A percentile compares a stretch with the other conserved stretches of the same genome.
Conservation (phyloP, 2,888 invertebrate genomes). For the Julus scandinavius region DNA sequence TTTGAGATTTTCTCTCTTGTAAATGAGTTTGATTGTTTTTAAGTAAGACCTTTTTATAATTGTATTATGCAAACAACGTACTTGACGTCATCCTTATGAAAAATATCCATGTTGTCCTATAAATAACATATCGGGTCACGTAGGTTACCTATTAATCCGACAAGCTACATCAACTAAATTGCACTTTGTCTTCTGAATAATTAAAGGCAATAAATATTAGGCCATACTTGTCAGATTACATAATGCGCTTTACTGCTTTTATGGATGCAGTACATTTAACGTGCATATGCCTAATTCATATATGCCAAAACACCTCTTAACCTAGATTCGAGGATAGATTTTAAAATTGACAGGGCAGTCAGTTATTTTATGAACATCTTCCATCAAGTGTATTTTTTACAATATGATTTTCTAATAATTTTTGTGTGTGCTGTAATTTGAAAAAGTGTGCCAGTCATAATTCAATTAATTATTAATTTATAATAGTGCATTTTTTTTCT, state of each 20-base stretch:
- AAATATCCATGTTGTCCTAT: neutral
- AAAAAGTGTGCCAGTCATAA: neutral
- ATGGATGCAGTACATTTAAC: constrained; percentile 1
- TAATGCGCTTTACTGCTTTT: constrained; percentile 1
- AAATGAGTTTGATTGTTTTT: neutral
- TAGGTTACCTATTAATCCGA: constrained; percentile 13
- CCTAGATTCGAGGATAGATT: neutral
- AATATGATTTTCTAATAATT: neutral
- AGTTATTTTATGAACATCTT: neutral
- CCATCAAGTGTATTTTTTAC: neutral
- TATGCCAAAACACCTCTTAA: neutral
- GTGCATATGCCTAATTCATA: neutral
- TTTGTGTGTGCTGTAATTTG: neutral
- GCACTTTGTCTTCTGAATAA: constrained; percentile 39
- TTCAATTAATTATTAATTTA: no score
- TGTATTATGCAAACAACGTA: neutral
- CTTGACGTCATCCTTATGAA: neutral
- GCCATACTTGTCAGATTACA: constrained; percentile 35
- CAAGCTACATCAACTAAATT: constrained; percentile 23
- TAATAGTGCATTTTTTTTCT: no score
- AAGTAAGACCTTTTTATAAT: neutral
- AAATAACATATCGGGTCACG: neutral
- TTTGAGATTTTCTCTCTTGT: neutral
- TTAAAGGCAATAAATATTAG: constrained; percentile 7
- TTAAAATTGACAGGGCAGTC: neutral